Conservation (phyloP, 2,888 invertebrate genomes). For the Epirrhoe tristata region DNA sequence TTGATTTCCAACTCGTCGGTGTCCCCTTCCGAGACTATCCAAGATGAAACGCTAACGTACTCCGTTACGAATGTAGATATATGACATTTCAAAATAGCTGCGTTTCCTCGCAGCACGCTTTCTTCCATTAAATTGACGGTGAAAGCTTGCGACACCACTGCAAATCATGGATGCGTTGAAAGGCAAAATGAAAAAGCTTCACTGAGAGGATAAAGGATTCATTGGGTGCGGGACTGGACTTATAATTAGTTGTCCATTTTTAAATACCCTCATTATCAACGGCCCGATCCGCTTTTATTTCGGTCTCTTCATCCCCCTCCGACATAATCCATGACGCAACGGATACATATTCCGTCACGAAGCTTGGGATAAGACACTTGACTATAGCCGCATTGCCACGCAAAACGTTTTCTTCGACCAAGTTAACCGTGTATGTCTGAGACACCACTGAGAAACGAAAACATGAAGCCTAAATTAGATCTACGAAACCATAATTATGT, state of each 20-base stretch:
- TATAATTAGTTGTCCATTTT: slow-evolving; percentile 30
- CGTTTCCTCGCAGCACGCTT: slow-evolving; percentile 95
- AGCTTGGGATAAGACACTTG: slow-evolving; percentile 94
- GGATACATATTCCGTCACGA: slow-evolving; percentile 93
- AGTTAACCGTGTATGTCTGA: slow-evolving; percentile 92
- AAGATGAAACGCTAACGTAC: slow-evolving; percentile 94
- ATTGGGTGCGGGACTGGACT: slow-evolving; percentile 42
- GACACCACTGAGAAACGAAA: slow-evolving; percentile 67
- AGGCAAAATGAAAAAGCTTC: slow-evolving; percentile 12
- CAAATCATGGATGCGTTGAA: slow-evolving; percentile 50
- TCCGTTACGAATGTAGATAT: slow-evolving; percentile 97
- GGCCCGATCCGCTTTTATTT: slow-evolving; percentile 68
- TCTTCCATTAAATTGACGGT: slow-evolving; percentile 96
- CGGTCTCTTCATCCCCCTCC: slow-evolving; percentile 77
- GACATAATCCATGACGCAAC: slow-evolving; percentile 92
- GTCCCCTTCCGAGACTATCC: slow-evolving; percentile 92
- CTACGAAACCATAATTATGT: slow-evolving; percentile 4
- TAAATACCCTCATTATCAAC: slow-evolving; percentile 66
- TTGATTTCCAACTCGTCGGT: slow-evolving; percentile 78
- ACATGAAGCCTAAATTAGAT: slow-evolving; percentile 19
- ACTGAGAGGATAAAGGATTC: slow-evolving; percentile 22
- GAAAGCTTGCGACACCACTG: slow-evolving; percentile 96
- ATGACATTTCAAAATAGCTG: slow-evolving; percentile 96
- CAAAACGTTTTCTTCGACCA: slow-evolving; percentile 94
- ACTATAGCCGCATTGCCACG: slow-evolving; percentile 92